These are phyloP conservation scores for Mylabris sibirica DNA, from an alignment of 2,888 invertebrate genomes.

Conservation along the genomic window DNA sequence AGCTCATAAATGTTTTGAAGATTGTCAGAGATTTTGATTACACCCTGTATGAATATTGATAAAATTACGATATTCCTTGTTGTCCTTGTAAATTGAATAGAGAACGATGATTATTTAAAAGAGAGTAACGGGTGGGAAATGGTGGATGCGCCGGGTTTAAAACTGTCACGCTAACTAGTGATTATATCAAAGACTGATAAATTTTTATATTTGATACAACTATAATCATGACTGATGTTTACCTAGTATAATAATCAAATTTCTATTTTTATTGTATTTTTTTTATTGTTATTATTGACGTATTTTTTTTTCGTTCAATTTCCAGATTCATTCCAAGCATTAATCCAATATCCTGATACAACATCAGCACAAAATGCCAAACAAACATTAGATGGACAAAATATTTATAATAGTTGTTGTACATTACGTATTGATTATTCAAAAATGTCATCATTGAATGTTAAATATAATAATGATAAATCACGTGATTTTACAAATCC, in stretches of 20 bases:
- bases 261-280: not conserved
- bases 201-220: not conserved
- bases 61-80: too few species aligned
- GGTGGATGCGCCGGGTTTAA: constrained; percentile 5
- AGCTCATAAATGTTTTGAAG: too few species aligned
- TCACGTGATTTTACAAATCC: constrained; percentile 99
- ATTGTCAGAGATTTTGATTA: too few species aligned
- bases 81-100: too few species aligned
- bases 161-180: not conserved
- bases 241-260: too few species aligned
- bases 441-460: constrained; percentile 96
- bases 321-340: constrained; percentile 95
- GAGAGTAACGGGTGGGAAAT: not conserved
- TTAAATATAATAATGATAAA: constrained; percentile 99
- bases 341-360: constrained; percentile 98
- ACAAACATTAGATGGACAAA: constrained; percentile 96
- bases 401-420: constrained; percentile 99
- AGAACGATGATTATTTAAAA: too few species aligned
- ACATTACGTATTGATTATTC: constrained; percentile 99
- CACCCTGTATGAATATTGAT: too few species aligned
- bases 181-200: not conserved
- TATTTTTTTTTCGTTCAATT: constrained; percentile 54
- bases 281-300: constrained; percentile 12
- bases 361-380: constrained; percentile 97
- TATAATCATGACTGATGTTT: not conserved